Conservation (phyloP, 2,888 invertebrate species). For the Himalopsyche tibetana region DNA sequence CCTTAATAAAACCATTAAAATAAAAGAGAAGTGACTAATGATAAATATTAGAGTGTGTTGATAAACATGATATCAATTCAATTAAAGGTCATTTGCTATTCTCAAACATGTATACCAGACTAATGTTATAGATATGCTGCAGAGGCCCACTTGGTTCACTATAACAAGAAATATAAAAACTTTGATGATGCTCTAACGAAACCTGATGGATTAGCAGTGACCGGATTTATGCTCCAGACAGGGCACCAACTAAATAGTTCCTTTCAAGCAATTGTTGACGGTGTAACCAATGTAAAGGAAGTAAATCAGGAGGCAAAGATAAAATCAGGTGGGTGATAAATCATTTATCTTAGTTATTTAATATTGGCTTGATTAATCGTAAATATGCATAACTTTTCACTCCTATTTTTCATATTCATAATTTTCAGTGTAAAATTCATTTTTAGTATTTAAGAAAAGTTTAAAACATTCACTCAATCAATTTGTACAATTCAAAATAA, state of each 20-base stretch:
- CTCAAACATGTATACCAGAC: slow-evolving; percentile 40
- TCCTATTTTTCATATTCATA: no score
- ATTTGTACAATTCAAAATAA: no score
- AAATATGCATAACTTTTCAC: slow-evolving; percentile 8
- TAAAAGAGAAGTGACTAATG: no score
- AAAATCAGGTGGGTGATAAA: slow-evolving; percentile 45
- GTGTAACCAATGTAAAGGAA: slow-evolving; percentile 71
- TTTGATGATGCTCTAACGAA: slow-evolving; percentile 81
- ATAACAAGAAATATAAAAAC: slow-evolving; percentile 82
- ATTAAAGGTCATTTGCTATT: slow-evolving; percentile 6
- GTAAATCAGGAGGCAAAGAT: slow-evolving; percentile 67
- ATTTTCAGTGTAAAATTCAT: no score
- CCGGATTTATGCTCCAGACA: slow-evolving; percentile 82
- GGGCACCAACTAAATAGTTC: slow-evolving; percentile 79
- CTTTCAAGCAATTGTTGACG: slow-evolving; percentile 78
- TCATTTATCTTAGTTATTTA: background rate
- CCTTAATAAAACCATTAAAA: no score
- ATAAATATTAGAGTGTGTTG: no score
- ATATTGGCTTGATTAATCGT: background rate
- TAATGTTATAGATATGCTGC: slow-evolving; percentile 78
- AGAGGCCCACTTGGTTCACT: slow-evolving; percentile 89
- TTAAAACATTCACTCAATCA: no score
- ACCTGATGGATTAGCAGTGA: slow-evolving; percentile 83
- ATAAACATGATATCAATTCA: background rate
- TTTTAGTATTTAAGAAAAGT: no score